Evolutionary conservation across 2,113 vertebrate genomes (phyloP).

Genomic region (Desmodus rotundus): DNA sequence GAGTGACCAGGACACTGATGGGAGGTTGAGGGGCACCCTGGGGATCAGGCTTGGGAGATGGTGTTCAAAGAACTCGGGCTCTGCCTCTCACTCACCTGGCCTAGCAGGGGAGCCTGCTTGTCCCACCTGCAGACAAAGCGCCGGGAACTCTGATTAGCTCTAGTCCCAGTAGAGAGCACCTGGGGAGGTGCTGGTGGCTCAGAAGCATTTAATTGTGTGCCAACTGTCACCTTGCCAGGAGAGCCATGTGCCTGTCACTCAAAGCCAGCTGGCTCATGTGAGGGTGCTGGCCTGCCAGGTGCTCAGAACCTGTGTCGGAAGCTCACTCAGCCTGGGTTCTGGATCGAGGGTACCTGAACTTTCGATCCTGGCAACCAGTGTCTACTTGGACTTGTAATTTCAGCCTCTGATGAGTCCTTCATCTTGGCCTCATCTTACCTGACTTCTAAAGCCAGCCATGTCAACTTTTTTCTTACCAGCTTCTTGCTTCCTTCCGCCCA

Average conservation of each 20-base stretch:
- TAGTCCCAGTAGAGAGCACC: neutral
- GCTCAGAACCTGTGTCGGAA: rapidly evolving
- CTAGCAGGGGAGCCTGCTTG: neutral
- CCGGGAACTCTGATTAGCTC: rapidly evolving
- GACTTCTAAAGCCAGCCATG: neutral
- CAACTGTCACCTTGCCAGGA: neutral
- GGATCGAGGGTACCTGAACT: neutral
- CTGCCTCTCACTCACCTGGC: neutral
- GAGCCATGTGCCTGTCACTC: neutral
- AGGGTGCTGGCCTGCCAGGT: neutral
- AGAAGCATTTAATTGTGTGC: neutral
- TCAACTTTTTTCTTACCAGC: neutral
- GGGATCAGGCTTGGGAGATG: neutral
- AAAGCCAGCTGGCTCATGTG: neutral
- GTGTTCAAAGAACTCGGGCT: neutral
- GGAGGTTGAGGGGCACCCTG: neutral
- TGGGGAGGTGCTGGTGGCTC: neutral
- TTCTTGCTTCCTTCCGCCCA: neutral
- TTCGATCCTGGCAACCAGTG: neutral
- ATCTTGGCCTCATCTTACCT: neutral
- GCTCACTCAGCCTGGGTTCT: neutral
- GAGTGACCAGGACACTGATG: neutral
- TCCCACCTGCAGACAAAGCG: neutral
- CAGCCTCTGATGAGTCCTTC: neutral
- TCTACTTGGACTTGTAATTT: neutral